Conservation (phyloP, 1,140 invertebrate genomes). For the Diplogasteroides magnus region DNA sequence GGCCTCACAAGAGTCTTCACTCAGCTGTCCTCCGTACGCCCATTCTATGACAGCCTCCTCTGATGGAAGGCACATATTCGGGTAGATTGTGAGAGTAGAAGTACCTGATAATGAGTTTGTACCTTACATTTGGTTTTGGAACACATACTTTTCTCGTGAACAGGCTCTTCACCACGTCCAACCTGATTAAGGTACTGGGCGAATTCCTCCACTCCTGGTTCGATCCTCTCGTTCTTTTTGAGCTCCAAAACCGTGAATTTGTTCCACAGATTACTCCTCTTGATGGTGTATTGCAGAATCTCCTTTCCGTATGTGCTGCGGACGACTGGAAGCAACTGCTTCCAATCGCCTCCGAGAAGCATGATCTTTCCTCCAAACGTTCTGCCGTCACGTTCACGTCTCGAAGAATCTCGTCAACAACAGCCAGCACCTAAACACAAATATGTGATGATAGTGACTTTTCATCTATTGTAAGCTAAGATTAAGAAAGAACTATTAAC, state of each 20-base stretch:
- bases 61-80: too few relatives aligned
- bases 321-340: conserved; percentile 21
- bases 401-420: background rate
- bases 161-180: conserved; percentile 1
- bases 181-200: conserved; percentile 2
- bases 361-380: conserved; percentile 26
- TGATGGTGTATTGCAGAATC: conserved; percentile 6
- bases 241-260: conserved; percentile 7
- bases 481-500: too few relatives aligned
- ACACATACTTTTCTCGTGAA: too few relatives aligned
- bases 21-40: too few relatives aligned
- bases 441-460: too few relatives aligned
- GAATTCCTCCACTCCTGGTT: conserved; percentile 3
- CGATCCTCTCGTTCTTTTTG: conserved; percentile 11
- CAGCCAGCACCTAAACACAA: background rate
- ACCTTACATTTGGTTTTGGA: too few relatives aligned
- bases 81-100: too few relatives aligned
- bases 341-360: conserved; percentile 19
- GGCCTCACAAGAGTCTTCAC: too few relatives aligned
- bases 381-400: too few relatives aligned
- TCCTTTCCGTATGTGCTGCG: background rate
- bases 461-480: too few relatives aligned
- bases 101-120: too few relatives aligned
- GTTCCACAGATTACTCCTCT: conserved; percentile 8
- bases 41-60: too few relatives aligned